Conservation (phyloP, 2,113 vertebrate species). For the Noctilio leporinus region DNA sequence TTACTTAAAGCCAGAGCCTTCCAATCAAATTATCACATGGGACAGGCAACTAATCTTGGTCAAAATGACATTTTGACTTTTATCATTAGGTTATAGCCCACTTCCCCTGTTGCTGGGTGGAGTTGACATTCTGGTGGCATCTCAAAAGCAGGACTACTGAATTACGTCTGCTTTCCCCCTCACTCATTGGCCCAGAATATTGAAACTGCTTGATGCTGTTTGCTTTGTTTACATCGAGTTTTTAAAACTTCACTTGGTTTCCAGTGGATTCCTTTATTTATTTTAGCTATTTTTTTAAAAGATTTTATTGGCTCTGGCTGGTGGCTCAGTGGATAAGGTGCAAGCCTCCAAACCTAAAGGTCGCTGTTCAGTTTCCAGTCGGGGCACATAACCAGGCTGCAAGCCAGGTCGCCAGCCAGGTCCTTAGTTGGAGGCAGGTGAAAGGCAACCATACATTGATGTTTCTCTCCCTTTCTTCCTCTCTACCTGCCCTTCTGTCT, state of each 20-base stretch:
- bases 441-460: too few species aligned
- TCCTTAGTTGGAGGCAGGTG: too few species aligned
- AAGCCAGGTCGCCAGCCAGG: too few species aligned
- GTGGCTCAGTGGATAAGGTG: too few species aligned
- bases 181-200: background rate
- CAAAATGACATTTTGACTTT: background rate
- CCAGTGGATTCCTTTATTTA: background rate
- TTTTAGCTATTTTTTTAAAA: background rate
- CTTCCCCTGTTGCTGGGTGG: background rate
- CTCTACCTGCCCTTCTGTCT: too few species aligned
- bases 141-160: background rate
- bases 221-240: background rate
- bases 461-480: too few species aligned
- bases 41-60: background rate
- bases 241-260: background rate
- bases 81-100: fast-evolving
- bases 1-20: background rate
- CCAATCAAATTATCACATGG: background rate
- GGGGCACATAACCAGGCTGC: too few species aligned
- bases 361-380: too few species aligned
- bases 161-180: background rate
- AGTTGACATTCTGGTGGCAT: background rate
- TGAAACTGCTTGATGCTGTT: background rate
- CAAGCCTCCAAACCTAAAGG: too few species aligned
- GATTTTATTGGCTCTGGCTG: too few species aligned